Evolutionary conservation across 2,113 vertebrate genomes (phyloP).

Genomic region (Puma concolor): DNA sequence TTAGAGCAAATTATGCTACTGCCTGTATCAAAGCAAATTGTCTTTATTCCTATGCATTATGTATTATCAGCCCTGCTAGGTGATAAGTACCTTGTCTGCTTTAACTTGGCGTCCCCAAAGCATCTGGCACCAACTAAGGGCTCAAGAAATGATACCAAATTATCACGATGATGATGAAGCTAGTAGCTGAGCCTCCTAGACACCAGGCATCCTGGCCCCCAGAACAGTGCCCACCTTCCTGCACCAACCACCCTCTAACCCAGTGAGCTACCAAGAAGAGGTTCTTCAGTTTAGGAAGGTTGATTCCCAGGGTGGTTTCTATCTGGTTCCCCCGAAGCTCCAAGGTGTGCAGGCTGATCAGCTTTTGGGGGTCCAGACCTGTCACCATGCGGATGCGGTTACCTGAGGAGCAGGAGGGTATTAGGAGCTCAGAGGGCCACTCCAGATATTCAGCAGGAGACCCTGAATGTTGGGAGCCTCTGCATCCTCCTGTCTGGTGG

Average conservation of each 20-base stretch:
- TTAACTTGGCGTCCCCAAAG: neutral
- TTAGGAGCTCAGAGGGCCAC: neutral
- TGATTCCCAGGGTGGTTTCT: slow-evolving; percentile 89
- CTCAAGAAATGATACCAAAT: neutral
- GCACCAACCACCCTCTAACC: neutral
- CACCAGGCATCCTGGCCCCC: neutral
- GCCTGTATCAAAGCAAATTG: neutral
- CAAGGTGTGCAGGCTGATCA: slow-evolving; percentile 90
- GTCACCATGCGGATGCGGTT: slow-evolving; percentile 87
- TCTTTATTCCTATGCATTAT: neutral
- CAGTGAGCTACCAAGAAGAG: slow-evolving; percentile 91
- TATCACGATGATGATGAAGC: neutral
- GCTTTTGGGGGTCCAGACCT: slow-evolving; percentile 84
- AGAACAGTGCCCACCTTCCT: neutral
- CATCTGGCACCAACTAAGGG: neutral
- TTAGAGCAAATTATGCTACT: neutral
- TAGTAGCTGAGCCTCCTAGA: neutral
- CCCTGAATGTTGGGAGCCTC: neutral
- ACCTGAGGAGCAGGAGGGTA: slow-evolving; percentile 81
- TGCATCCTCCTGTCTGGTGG: neutral
- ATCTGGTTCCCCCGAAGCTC: slow-evolving; percentile 93
- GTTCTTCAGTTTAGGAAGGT: slow-evolving; percentile 89
- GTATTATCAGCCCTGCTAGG: neutral
- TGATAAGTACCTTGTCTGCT: neutral
- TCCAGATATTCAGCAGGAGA: neutral